Conservation (phyloP, 2,888 invertebrate genomes). For the Caradrina kadenii region DNA sequence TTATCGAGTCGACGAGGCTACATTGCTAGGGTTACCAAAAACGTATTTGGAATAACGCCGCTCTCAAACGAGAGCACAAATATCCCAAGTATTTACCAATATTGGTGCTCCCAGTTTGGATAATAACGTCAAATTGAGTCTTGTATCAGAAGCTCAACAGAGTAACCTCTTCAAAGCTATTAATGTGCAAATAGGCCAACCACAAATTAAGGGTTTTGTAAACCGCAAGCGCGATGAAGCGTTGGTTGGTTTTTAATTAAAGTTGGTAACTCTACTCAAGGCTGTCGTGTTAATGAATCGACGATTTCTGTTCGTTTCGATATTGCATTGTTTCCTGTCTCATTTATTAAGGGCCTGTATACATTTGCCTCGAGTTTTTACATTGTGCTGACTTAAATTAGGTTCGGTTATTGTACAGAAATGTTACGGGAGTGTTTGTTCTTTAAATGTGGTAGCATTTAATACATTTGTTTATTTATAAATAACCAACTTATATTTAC, state of each 20-base stretch:
- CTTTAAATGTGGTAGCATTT: neutral
- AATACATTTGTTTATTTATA: neutral
- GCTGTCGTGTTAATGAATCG: slow-evolving; percentile 83
- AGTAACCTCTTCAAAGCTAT: slow-evolving; percentile 51
- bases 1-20: slow-evolving; percentile 2
- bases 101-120: neutral
- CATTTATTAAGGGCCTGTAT: slow-evolving; percentile 66
- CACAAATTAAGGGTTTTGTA: slow-evolving; percentile 85
- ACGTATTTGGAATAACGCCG: neutral
- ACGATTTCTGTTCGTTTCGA: slow-evolving; percentile 80
- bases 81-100: slow-evolving; percentile 22
- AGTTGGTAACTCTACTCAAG: slow-evolving; percentile 83
- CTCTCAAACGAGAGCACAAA: neutral
- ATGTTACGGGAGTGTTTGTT: slow-evolving; percentile 26
- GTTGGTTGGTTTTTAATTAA: slow-evolving; percentile 87
- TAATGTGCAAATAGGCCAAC: slow-evolving; percentile 60
- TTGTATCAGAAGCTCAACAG: slow-evolving; percentile 14
- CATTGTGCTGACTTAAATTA: slow-evolving; percentile 43
- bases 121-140: slow-evolving; percentile 17
- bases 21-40: neutral
- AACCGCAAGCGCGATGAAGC: slow-evolving; percentile 82
- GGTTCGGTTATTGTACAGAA: slow-evolving; percentile 46
- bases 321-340: slow-evolving; percentile 74
- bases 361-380: slow-evolving; percentile 57
- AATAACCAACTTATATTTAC: no score